Conservation (phyloP, 2,797 vertebrate genomes). For the Protosalanx chinensis region DNA sequence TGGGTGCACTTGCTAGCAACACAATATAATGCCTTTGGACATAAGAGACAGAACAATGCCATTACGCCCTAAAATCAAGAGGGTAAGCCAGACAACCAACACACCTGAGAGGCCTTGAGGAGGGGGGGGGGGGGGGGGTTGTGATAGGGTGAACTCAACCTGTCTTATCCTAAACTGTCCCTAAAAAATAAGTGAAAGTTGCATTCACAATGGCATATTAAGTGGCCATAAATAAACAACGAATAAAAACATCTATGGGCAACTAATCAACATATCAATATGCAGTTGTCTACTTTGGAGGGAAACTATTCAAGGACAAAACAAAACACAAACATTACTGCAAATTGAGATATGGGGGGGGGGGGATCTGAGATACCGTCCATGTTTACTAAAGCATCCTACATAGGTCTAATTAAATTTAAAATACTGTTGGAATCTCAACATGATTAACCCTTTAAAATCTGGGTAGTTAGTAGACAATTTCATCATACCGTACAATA, state of each 20-base stretch:
- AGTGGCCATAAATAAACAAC: background rate
- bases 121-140: background rate
- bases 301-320: constrained; percentile 5
- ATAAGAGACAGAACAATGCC: constrained; percentile 79
- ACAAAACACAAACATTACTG: background rate
- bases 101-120: constrained; percentile 23
- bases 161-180: background rate
- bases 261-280: constrained; percentile 22
- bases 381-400: background rate
- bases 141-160: background rate
- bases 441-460: no score
- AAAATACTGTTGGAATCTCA: background rate
- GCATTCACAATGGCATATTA: background rate
- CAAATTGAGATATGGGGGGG: background rate
- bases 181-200: background rate
- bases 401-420: background rate
- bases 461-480: no score
- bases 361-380: background rate
- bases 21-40: constrained; percentile 92
- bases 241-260: background rate
- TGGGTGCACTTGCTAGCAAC: constrained; percentile 83
- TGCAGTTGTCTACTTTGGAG: background rate
- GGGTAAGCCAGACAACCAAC: constrained; percentile 27
- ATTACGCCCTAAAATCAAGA: constrained; percentile 57
- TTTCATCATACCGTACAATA: no score